phyloP scores from a whole-genome alignment of 2,797 vertebrate species.

The Etheostoma nigrum region DNA sequence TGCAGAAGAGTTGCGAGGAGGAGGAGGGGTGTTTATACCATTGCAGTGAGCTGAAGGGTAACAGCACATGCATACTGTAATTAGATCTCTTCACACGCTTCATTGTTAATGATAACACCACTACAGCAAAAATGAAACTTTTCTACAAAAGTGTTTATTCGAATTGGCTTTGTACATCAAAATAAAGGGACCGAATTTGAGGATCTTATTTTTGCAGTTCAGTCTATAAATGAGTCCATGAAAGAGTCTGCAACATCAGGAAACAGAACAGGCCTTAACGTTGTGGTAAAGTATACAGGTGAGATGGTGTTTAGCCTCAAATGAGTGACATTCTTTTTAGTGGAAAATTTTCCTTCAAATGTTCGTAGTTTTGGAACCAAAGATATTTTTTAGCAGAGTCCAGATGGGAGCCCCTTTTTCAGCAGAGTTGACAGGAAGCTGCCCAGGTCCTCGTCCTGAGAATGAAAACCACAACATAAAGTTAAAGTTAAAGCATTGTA shows the following conservation, averaged over 20 bases:
- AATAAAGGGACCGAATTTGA: conserved; percentile 32
- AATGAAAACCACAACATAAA: conserved; percentile 13
- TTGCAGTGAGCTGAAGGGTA: conserved; percentile 49
- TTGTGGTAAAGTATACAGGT: background rate
- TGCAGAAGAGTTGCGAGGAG: conserved; percentile 46
- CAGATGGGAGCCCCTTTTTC: conserved; percentile 93
- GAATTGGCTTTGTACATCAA: conserved; percentile 42
- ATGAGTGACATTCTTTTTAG: background rate
- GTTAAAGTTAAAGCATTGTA: background rate
- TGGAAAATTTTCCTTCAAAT: background rate
- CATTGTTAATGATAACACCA: background rate
- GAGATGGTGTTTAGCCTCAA: background rate
- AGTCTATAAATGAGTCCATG: conserved; percentile 15
- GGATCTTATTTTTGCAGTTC: background rate
- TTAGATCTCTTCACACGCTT: conserved; percentile 6
- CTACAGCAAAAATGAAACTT: background rate
- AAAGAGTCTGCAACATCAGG: too few relatives aligned
- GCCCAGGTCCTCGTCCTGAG: conserved; percentile 95
- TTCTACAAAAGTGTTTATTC: conserved; percentile 69
- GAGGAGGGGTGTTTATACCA: conserved; percentile 72
- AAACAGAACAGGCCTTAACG: background rate
- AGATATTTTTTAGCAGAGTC: conserved; percentile 72
- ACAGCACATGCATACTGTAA: background rate
- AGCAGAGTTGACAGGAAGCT: conserved; percentile 94
- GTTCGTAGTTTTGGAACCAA: background rate